Base-by-base conservation (phyloP, 2,888 invertebrate species). In the Lycia hirtaria region DNA sequence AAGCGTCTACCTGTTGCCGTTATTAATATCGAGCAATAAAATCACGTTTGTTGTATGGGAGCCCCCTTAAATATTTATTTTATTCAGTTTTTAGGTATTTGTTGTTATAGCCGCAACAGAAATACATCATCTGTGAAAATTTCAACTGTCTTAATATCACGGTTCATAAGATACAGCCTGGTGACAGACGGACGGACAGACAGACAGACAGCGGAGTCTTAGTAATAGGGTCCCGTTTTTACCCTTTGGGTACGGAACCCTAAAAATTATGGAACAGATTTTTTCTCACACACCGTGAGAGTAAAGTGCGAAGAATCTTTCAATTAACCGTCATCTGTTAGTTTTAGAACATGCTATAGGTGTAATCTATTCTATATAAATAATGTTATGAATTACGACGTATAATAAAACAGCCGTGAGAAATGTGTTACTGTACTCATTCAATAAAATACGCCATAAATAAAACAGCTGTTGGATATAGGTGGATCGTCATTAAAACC, bases 381-480 rank as follows among this genome's bases (percentile, higher is more conserved):
- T 20, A 12, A 4, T 38, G 38, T 38, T 22, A 38, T 38, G n/a
- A 38, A 43, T 43, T 43, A 30, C 19, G 19, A 43, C 15, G 1
- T 12, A 19, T 26, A 24, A 24, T 10, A 43, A 41, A 24, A 43
- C 32, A 51, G 33, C 43, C 32, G 35, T 52, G 32, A 44, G 17
- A 44, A 37, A 37, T 5, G 7, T 12, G 15, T 43, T 17, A 43
- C 9, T 26, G 28, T 44, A 9, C 5, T 7, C 19, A 33, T 33
- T 32, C 12, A 41, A 47, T 63, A 61, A 26, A 48, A 48, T 35
- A 33, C 26, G 26, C 15, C 41, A 41, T 35, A 55, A 55, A 55
- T 35, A 33, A 52, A 56, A 60, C 59, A 62, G 38, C 47, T 61
- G 59, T 51, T 33, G 15, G 10, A 60, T 52, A 51, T 61, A 38